phyloP scores from a whole-genome alignment of 1,140 invertebrate species.

The Cylas formicarius region DNA sequence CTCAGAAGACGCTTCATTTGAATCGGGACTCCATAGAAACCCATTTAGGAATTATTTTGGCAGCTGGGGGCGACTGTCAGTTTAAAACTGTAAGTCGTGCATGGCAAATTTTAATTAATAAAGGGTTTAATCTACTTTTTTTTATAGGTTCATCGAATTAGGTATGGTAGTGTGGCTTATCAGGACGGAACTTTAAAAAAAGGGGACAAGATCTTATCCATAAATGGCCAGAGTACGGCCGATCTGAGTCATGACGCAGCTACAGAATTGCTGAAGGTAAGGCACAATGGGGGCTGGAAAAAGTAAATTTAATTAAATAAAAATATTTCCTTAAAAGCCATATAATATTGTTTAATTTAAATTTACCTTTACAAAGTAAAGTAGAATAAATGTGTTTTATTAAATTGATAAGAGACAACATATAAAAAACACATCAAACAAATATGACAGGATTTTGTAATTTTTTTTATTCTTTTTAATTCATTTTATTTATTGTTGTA shows the following conservation, averaged over 20 bases:
- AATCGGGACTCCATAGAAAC: slow-evolving; percentile 1
- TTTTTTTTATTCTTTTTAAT: too few relatives aligned
- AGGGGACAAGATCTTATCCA: slow-evolving; percentile 80
- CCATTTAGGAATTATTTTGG: slow-evolving; percentile 78
- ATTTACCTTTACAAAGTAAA: too few relatives aligned
- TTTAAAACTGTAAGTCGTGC: slow-evolving; percentile 80
- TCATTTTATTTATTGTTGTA: too few relatives aligned
- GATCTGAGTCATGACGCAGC: slow-evolving; percentile 79
- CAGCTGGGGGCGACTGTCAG: slow-evolving; percentile 82
- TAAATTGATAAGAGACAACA: too few relatives aligned
- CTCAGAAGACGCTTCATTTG: slow-evolving; percentile 8
- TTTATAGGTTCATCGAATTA: slow-evolving; percentile 74
- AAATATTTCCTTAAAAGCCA: too few relatives aligned
- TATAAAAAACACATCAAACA: too few relatives aligned
- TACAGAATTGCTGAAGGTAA: slow-evolving; percentile 74
- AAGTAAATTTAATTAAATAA: too few relatives aligned
- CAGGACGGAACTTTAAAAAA: slow-evolving; percentile 77
- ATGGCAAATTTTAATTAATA: not conserved
- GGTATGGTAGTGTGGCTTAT: slow-evolving; percentile 76
- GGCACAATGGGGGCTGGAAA: too few relatives aligned
- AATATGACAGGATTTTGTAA: too few relatives aligned
- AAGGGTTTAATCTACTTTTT: slow-evolving; percentile 6
- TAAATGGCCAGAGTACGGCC: slow-evolving; percentile 77
- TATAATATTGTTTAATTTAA: too few relatives aligned
- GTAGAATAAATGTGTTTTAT: too few relatives aligned